These are phyloP conservation scores for Naso thynnoides DNA, from an alignment of 2,797 vertebrate genomes.

Conservation along the genomic window DNA sequence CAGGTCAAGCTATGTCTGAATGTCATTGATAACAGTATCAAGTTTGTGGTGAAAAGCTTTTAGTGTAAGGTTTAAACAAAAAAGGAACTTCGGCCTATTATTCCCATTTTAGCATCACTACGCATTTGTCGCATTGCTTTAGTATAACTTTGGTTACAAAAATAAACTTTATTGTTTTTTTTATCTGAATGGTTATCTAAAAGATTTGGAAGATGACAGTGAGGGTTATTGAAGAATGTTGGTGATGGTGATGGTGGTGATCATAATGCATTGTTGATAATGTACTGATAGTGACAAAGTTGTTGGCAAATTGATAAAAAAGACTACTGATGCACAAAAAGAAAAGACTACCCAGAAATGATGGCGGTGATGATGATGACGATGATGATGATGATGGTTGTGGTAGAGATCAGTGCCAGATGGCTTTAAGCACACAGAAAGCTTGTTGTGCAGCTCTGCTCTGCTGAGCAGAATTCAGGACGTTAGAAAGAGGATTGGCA, in stretches of 20 bases:
- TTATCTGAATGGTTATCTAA: too few species aligned
- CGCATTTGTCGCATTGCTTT: background rate
- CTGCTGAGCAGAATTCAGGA: slow-evolving; percentile 57
- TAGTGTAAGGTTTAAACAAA: too few species aligned
- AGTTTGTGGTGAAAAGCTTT: too few species aligned
- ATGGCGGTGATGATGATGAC: background rate
- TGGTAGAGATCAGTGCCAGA: slow-evolving; percentile 60
- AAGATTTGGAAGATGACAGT: too few species aligned
- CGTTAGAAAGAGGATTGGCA: slow-evolving; percentile 55
- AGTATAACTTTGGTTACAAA: background rate
- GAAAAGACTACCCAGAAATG: background rate
- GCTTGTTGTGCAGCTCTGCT: slow-evolving; percentile 46
- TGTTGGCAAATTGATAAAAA: slow-evolving; percentile 1
- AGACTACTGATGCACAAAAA: slow-evolving; percentile 13
- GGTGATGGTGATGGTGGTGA: background rate
- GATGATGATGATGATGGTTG: slow-evolving; percentile 19
- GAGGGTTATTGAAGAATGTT: background rate
- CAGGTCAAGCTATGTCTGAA: too few species aligned
- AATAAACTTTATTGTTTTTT: too few species aligned
- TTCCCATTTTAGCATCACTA: background rate
- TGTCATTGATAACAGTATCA: too few species aligned
- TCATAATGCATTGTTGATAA: too few species aligned
- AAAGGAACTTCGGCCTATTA: too few species aligned
- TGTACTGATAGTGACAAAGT: background rate
- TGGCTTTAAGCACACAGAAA: slow-evolving; percentile 66